Evolutionary conservation across 2,888 invertebrate genomes (phyloP), one percentile per base, ranked within the genome.

Genomic region (Aphodius sticticus): DNA sequence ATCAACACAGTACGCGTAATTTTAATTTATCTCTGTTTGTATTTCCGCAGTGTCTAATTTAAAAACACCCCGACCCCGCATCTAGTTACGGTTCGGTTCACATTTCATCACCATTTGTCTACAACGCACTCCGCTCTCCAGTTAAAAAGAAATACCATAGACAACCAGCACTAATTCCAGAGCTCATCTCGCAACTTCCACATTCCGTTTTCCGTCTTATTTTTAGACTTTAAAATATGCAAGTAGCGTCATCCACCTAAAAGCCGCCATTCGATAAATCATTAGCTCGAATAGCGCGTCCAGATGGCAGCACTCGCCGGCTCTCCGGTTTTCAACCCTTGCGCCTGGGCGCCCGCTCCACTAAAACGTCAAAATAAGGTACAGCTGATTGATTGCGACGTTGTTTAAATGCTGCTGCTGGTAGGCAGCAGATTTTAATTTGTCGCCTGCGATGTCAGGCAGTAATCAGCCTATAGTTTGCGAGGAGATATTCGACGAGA

Each of bases 401-500:
- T 36, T 15, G 37, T 74, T 35, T 74, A 37, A 74, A 53, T 53
- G 53, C 53, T 53, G 36, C 35, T 74, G n/a, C 37, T 36, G 15
- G 4, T 74, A 6, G 35, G 12, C 35, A 26, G 16, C 12, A 26
- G 16, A n/a, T 35, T 71, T 71, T 15, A 35, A 16, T 15, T 26
- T 70, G 26, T 70, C 7, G 15, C 26, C 70, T 14, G 79, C 80
- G 78, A 83, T 82, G 82, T 81, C 82, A 79, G 79, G 81, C 69
- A 71, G 80, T 70, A 78, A 72, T 70, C 83, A 83, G 81, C 79
- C 88, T 74, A 85, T 95, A 84, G 93, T 95, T 86, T 96, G 96
- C 89, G 94, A 95, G 89, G 96, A 96, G 91, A 92, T 96, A 83
- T 96, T 96, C 89, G 96, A 96, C 89, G 96, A 96, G 90, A 93